Conservation (phyloP, 2,797 vertebrate genomes). For the Staurois parvus region DNA sequence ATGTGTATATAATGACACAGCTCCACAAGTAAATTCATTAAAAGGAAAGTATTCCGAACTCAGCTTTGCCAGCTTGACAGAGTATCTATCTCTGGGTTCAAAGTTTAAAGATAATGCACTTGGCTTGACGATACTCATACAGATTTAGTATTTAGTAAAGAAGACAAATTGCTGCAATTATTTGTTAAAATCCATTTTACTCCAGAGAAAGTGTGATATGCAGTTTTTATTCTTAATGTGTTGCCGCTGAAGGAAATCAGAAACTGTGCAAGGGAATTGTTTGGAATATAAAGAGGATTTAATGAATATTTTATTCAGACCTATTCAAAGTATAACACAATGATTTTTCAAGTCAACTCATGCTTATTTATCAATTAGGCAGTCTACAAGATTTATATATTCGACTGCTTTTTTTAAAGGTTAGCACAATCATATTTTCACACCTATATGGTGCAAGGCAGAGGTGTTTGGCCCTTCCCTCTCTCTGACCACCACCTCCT, state of each 20-base stretch:
- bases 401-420: not conserved
- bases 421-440: not conserved
- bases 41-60: slow-evolving; percentile 25
- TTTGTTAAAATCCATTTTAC: not conserved
- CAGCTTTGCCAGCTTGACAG: slow-evolving; percentile 1
- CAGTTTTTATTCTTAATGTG: not conserved
- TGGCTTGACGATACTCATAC: not conserved
- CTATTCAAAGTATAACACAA: not conserved
- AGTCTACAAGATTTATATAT: not conserved
- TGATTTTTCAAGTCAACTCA: not conserved
- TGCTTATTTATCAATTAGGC: not conserved
- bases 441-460: not conserved
- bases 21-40: slow-evolving; percentile 37
- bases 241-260: not conserved
- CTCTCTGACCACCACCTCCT: too few relatives aligned
- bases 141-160: slow-evolving; percentile 11
- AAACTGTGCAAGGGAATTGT: not conserved
- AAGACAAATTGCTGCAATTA: slow-evolving; percentile 7
- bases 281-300: not conserved
- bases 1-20: not conserved
- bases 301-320: not conserved
- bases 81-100: not conserved
- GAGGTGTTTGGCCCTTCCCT: not conserved
- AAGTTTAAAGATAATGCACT: not conserved
- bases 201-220: not conserved